Conservation (phyloP, 1,140 invertebrate species). For the Mactra quadrangularis region DNA sequence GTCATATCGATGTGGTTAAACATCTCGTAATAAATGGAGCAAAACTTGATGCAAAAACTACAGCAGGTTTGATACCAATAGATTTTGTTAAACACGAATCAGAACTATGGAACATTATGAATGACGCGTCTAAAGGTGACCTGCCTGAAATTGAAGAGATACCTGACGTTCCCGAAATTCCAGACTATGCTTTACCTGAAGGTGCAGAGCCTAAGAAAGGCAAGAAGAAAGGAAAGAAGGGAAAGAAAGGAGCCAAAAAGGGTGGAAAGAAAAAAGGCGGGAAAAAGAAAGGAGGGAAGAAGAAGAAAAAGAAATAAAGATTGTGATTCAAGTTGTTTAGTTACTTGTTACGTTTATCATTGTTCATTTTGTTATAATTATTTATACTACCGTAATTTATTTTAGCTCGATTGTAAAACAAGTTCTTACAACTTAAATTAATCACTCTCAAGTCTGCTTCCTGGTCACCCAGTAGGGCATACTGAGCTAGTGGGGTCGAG, state of each 20-base stretch:
- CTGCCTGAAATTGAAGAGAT: conserved; percentile 68
- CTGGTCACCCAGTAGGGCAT: no score
- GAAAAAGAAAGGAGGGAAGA: conserved; percentile 63
- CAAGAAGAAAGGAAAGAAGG: conserved; percentile 51
- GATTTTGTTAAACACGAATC: conserved; percentile 63
- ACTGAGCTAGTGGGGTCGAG: no score
- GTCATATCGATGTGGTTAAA: conserved; percentile 66
- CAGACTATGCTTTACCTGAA: conserved; percentile 66
- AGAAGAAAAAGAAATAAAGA: conserved; percentile 52
- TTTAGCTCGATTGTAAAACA: no score
- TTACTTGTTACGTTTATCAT: no score
- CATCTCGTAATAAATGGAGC: conserved; percentile 67
- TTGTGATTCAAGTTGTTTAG: no score
- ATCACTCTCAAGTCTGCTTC: no score
- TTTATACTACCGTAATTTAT: no score
- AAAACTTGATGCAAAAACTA: conserved; percentile 61
- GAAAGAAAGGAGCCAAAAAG: conserved; percentile 60
- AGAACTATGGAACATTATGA: conserved; percentile 64
- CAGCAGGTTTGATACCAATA: conserved; percentile 54
- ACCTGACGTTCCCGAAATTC: conserved; percentile 70
- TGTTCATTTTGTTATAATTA: no score
- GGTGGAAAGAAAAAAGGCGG: conserved; percentile 60
- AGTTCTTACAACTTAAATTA: no score
- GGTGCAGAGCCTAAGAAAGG: conserved; percentile 61
- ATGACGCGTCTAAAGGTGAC: conserved; percentile 60